Base-by-base conservation (phyloP, 2,888 invertebrate species). In the Pteria penguin region DNA sequence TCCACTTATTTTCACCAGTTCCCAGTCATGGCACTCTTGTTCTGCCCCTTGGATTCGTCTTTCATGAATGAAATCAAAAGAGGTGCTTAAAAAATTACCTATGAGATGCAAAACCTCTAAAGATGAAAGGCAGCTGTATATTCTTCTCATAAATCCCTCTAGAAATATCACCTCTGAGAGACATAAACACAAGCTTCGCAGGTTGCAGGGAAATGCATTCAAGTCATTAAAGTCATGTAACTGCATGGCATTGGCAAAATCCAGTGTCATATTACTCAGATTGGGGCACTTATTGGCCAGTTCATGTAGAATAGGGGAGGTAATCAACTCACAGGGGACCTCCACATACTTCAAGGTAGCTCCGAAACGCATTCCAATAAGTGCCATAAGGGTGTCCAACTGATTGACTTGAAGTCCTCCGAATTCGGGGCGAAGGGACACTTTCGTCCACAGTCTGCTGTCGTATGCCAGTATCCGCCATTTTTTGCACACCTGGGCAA, bases 91-190 rank as follows among this genome's bases (percentile, higher is more conserved):
- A 14, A 18, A 78, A 88, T 88, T 83, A 96, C 97, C 99, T 90
- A 99, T 97, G 72, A 99, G 94, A 93, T 99, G 99, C 70, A 99
- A 94, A 72, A 98, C 96, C 93, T 99, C 98, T 75, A 99, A 93
- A 3, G 99, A 99, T 84, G 99, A 99, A 90, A 99, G 98, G 90
- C 99, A 99, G 92, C 99, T 99, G 93, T 99, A 99, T 82, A 99
- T 99, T 93, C 99, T 98, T 84, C 99, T 93, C 97, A 99, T 98
- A 92, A 99, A 99, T 18, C 99, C 99, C 92, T 99, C 99, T 96
- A 99, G 97, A 93, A 99, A 99, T 93, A 99, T 99, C 82, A 99
- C 98, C 93, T 99, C 99, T 0, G 98, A 98, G 55, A 99, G 94
- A 85, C 99, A 99, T 89, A 99, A 97, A 92, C 97, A 97, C 93